Percentiles rank a stretch among this genome's conserved stretches.
phyloP scores from a whole-genome alignment of 2,113 vertebrate genomes.

The Speoplatyrhinus poulsoni region DNA sequence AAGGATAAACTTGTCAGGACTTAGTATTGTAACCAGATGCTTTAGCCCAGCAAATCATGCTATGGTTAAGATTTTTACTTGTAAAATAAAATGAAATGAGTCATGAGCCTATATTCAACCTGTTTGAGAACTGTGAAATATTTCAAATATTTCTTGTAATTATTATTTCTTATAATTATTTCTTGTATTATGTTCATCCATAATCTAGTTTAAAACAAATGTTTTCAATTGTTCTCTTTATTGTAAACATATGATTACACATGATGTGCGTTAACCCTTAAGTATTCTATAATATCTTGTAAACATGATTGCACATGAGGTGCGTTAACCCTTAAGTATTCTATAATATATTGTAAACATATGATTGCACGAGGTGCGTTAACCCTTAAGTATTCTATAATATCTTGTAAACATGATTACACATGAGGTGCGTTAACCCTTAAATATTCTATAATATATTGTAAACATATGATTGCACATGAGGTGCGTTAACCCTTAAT shows the following conservation, averaged over 20 bases:
- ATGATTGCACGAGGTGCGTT: background rate
- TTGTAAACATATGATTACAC: background rate
- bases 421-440: background rate
- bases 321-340: background rate
- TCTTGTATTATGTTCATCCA: background rate
- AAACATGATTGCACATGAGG: background rate
- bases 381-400: too few relatives aligned
- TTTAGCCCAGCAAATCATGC: background rate
- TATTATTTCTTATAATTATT: too few relatives aligned
- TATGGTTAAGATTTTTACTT: background rate
- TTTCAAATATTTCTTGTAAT: too few relatives aligned
- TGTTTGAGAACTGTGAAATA: background rate
- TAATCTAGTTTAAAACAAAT: background rate
- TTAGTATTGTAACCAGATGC: constrained; percentile 15
- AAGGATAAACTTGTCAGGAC: constrained; percentile 2
- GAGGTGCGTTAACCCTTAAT: background rate
- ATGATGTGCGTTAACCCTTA: background rate
- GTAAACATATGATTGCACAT: background rate
- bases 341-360: background rate
- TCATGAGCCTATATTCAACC: background rate
- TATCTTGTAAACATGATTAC: background rate
- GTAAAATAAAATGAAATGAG: too few relatives aligned
- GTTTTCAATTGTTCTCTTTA: background rate
- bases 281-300: background rate
- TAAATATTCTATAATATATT: too few relatives aligned